Base-by-base conservation (phyloP, 2,888 invertebrate genomes). In the Drosophila nr. perissopoda region DNA sequence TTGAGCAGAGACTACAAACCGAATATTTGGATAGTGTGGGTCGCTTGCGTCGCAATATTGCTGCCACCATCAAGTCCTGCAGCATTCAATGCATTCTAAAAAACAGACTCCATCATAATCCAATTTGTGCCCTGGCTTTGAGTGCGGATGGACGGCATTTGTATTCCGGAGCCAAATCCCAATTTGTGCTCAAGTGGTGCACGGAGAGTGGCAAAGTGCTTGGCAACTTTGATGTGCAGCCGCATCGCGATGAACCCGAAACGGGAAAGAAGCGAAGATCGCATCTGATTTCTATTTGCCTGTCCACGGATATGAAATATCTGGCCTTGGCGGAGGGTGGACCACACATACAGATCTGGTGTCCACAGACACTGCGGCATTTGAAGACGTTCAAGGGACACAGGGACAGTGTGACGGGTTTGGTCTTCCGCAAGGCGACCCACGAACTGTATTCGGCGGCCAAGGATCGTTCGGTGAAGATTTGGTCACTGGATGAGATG, bases 401-500 rank as follows among this genome's bases (percentile, higher is more conserved):
- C 91, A 95, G 96, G 87, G 96, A 95, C 78, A 91, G 94, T 29
- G 95, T 98, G 0, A 95, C 96, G 1, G 97, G 97, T 16, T 92
- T 99, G 60, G 96, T 96, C 18, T 98, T 99, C 93, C 96, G 98
- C 85, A 96, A 95, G 91, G 96, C 96, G 79, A 96, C 97, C 4
- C 97, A 98, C 93, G 96, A 97, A 61, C 94, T 99, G 70, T 99
- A 96, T 91, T 96, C 97, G 0, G 95, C 95, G 4, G 96, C 96
- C 70, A 95, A 95, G 92, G 97, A 97, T 91, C 94, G 96, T 79
- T 95, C 96, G 21, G 96, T 99, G 0, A 98, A 98, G 94, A 96
- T 98, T 67, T 99, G 99, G 99, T 97, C 97, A 79, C 94, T 99
- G 63, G 97, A 98, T 94, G 99, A 99, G 93, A 97, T 98, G 97